Conservation (phyloP, 2,888 invertebrate species). For the Cenopis cana region DNA sequence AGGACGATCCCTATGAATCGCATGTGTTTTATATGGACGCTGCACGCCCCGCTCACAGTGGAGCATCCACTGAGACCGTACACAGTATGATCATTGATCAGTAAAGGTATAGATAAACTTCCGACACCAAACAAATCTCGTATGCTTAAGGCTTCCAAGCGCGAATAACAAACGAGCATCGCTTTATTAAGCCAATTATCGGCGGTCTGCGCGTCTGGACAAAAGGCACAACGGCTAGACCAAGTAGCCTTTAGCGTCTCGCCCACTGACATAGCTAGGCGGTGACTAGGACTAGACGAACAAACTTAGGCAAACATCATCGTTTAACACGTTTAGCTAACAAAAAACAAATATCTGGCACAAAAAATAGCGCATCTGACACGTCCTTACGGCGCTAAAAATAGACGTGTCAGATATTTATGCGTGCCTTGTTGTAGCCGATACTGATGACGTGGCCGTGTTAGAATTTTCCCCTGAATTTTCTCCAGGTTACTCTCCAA, state of each 20-base stretch:
- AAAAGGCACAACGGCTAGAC: conserved; percentile 20
- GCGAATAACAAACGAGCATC: conserved; percentile 25
- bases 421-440: too few relatives aligned
- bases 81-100: too few relatives aligned
- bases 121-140: background rate
- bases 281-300: background rate
- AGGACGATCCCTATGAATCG: too few relatives aligned
- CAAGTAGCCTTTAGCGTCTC: background rate
- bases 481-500: too few relatives aligned
- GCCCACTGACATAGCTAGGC: background rate
- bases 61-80: too few relatives aligned
- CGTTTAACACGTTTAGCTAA: background rate
- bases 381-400: too few relatives aligned
- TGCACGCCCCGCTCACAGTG: too few relatives aligned
- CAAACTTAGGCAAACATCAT: background rate
- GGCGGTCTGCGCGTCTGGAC: conserved; percentile 10
- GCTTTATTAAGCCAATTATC: conserved; percentile 30
- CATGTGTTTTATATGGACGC: too few relatives aligned
- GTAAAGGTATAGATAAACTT: background rate
- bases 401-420: too few relatives aligned
- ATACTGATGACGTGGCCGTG: too few relatives aligned
- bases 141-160: background rate
- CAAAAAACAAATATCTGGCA: background rate
- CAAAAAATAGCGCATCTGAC: too few relatives aligned
- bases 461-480: too few relatives aligned